Conservation (phyloP, 2,113 vertebrate species). For the Dermatemys mawii region DNA sequence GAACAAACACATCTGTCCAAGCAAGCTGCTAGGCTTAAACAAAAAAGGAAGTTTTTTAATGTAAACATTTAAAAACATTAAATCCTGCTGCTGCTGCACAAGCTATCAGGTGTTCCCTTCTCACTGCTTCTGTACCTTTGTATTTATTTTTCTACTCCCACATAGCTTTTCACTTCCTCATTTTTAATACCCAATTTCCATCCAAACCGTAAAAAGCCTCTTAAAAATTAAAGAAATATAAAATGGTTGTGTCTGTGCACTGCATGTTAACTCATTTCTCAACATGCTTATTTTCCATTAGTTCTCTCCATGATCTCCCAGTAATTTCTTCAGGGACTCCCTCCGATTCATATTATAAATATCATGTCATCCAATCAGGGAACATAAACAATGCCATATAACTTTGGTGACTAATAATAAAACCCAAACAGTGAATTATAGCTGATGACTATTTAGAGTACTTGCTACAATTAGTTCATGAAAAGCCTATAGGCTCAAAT, state of each 20-base stretch:
- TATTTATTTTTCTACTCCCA: background rate
- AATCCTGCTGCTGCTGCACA: background rate
- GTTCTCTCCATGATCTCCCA: background rate
- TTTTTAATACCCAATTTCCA: background rate
- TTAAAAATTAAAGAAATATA: background rate
- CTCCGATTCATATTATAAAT: background rate
- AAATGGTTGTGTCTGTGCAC: background rate
- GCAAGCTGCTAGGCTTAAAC: conserved; percentile 34
- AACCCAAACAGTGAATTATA: background rate
- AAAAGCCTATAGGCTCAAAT: background rate
- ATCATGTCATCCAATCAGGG: background rate
- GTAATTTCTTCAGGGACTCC: background rate
- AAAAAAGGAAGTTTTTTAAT: background rate
- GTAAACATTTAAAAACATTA: conserved; percentile 19
- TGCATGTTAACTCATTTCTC: background rate
- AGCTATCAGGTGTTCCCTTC: background rate
- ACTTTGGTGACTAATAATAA: background rate
- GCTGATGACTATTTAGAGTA: background rate
- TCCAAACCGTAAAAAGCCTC: background rate
- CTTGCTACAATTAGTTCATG: background rate
- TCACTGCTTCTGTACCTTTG: background rate
- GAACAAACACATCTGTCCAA: conserved; percentile 57
- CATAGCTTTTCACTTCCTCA: background rate
- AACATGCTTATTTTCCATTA: background rate
- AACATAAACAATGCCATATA: background rate